phyloP scores from a whole-genome alignment of 1,140 invertebrate species.

The Diuraphis noxia region DNA sequence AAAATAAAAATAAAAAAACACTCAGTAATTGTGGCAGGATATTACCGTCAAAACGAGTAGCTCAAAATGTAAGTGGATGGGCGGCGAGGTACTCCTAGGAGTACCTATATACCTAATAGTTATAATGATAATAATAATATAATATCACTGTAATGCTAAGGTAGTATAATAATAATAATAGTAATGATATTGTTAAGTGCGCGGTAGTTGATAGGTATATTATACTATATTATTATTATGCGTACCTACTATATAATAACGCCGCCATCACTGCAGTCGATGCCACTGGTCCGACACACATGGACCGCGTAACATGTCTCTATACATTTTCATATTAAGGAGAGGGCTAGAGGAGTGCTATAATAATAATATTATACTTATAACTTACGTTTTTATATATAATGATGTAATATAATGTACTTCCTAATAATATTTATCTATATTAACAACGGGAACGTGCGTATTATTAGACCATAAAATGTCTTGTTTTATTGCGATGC shows the following conservation, averaged over 20 bases:
- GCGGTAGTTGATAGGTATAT: not conserved
- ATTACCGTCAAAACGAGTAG: not conserved
- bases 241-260: not conserved
- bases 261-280: not conserved
- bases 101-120: not conserved
- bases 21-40: not conserved
- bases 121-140: not conserved
- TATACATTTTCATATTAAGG: not conserved
- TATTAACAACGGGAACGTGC: not conserved
- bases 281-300: not conserved
- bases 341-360: not conserved
- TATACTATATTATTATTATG: not conserved
- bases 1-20: not conserved
- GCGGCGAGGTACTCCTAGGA: not conserved
- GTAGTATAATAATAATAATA: not conserved
- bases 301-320: not conserved
- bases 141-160: not conserved
- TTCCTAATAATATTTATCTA: not conserved
- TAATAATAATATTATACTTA: not conserved
- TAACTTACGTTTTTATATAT: not conserved
- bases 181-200: not conserved
- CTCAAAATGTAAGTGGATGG: not conserved
- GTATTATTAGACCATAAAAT: not conserved
- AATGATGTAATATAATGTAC: not conserved
- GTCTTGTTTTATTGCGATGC: constrained; percentile 6